Percentiles rank a stretch among this genome's conserved stretches.
These are phyloP conservation scores for Erebia epiphron DNA, from an alignment of 2,888 invertebrate genomes.

Conservation along the genomic window DNA sequence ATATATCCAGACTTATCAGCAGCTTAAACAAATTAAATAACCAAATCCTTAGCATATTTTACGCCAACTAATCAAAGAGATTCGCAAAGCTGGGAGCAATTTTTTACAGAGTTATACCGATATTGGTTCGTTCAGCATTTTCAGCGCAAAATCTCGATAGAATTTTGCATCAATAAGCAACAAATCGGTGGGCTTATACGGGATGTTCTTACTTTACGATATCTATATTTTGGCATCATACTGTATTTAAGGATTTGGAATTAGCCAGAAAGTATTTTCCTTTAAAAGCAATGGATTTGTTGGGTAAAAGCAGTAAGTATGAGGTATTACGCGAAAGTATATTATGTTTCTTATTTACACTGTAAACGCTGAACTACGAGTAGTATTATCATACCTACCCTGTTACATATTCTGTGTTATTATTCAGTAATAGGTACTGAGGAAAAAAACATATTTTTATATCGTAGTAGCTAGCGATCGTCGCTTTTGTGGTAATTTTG, in stretches of 20 bases:
- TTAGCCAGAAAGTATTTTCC: not conserved
- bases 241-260: not conserved
- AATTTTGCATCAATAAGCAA: constrained; percentile 20
- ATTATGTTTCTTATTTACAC: too few relatives aligned
- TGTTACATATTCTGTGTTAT: too few relatives aligned
- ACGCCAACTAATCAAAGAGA: not conserved
- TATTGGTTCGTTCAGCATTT: constrained; percentile 2
- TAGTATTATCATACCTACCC: too few relatives aligned
- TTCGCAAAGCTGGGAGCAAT: not conserved
- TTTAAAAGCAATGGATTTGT: too few relatives aligned
- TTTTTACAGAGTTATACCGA: constrained; percentile 3
- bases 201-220: constrained; percentile 16
- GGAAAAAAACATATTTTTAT: too few relatives aligned
- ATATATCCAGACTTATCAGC: not conserved
- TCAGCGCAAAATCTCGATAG: constrained; percentile 13
- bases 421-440: too few relatives aligned
- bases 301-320: too few relatives aligned
- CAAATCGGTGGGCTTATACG: constrained; percentile 13
- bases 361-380: too few relatives aligned
- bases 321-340: too few relatives aligned
- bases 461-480: too few relatives aligned
- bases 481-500: too few relatives aligned
- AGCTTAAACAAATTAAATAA: not conserved
- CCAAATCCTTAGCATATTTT: not conserved
- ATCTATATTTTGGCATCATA: constrained; percentile 15